Percentiles rank a stretch among this genome's conserved stretches.
Conservation (phyloP, 2,113 vertebrate species). For the Tympanuchus pallidicinctus region DNA sequence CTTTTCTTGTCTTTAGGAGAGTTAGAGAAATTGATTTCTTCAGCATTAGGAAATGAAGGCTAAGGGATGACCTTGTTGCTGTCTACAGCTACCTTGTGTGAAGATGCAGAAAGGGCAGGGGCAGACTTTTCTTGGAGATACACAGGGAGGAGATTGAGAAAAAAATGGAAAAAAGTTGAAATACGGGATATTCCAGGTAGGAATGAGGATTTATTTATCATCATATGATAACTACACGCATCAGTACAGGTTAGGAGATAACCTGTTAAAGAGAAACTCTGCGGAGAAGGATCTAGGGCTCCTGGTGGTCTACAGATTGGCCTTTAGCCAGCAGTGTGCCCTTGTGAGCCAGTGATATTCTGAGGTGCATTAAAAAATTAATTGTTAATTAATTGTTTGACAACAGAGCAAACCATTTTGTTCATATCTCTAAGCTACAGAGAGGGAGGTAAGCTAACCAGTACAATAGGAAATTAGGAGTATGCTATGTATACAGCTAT, state of each 20-base stretch:
- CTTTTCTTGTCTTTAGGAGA: neutral
- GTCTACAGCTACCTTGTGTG: neutral
- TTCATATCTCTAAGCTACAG: neutral
- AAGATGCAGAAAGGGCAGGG: neutral
- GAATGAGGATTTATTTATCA: rapidly evolving
- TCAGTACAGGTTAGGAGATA: too few species aligned
- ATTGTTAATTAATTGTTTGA: neutral
- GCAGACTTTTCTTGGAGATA: rapidly evolving
- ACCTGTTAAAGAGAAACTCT: too few species aligned
- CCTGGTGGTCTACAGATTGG: too few species aligned
- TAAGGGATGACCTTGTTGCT: neutral
- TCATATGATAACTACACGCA: too few species aligned
- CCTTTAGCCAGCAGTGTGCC: too few species aligned
- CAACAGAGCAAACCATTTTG: neutral
- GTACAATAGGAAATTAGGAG: neutral
- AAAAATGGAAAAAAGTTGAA: neutral
- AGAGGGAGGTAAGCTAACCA: neutral
- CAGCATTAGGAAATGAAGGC: neutral
- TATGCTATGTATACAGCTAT: neutral
- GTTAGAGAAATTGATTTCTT: neutral
- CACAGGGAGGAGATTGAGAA: neutral
- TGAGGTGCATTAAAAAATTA: too few species aligned
- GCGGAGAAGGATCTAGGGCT: too few species aligned
- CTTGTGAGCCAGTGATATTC: too few species aligned
- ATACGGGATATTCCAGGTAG: neutral